Conservation (phyloP, 2,113 vertebrate genomes). For the Pampusana beccarii region DNA sequence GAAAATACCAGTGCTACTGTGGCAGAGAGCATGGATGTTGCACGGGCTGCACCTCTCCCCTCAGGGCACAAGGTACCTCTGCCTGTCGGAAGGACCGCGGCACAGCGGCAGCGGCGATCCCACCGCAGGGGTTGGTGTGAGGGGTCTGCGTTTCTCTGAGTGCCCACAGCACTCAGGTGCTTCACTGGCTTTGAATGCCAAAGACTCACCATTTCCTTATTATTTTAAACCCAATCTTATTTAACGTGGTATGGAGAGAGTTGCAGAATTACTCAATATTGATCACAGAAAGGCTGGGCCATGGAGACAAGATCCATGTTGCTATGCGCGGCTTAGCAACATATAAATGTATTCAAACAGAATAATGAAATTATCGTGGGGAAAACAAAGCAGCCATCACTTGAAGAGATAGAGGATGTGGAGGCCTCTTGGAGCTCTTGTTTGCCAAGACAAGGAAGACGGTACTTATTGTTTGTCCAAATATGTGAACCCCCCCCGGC, state of each 20-base stretch:
- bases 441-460: slow-evolving; percentile 64
- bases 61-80: neutral
- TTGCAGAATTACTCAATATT: slow-evolving; percentile 20
- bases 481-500: slow-evolving; percentile 24
- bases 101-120: fast-evolving
- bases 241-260: neutral
- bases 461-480: slow-evolving; percentile 67
- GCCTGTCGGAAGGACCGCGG: fast-evolving
- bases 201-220: neutral
- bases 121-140: fast-evolving
- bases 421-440: slow-evolving; percentile 67
- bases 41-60: fast-evolving
- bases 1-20: neutral
- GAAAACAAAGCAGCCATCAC: slow-evolving; percentile 74
- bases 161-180: neutral
- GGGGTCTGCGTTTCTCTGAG: neutral
- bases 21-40: fast-evolving
- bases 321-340: slow-evolving; percentile 75
- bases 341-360: slow-evolving; percentile 69
- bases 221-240: neutral
- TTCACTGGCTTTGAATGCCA: neutral
- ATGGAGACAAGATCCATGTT: slow-evolving; percentile 57
- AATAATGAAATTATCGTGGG: slow-evolving; percentile 74
- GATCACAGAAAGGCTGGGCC: slow-evolving; percentile 46
- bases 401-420: slow-evolving; percentile 60